phyloP scores from a whole-genome alignment of 2,113 vertebrate species.

The Clinocottus analis region DNA sequence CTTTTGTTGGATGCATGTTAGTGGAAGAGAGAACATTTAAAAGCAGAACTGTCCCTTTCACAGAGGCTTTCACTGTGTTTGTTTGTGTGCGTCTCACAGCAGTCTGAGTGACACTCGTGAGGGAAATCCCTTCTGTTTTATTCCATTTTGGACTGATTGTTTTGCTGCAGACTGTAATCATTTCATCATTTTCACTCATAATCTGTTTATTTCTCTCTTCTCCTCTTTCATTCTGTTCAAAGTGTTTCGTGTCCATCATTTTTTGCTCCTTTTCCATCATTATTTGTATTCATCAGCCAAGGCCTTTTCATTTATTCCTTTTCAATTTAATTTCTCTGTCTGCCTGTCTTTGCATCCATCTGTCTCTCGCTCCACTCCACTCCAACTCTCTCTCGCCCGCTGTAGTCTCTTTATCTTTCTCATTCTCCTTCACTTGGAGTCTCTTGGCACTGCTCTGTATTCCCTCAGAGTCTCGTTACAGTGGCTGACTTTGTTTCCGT shows the following conservation, averaged over 20 bases:
- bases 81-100: not conserved
- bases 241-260: not conserved
- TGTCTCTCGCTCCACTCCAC: constrained; percentile 17
- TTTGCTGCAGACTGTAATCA: constrained; percentile 13
- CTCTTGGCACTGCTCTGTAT: constrained; percentile 53
- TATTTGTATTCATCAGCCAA: not conserved
- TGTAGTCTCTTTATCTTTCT: constrained; percentile 60
- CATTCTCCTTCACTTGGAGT: constrained; percentile 47
- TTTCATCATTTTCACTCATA: constrained; percentile 44
- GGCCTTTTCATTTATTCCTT: constrained; percentile 11
- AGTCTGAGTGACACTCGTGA: constrained; percentile 1
- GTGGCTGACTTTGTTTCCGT: constrained; percentile 70
- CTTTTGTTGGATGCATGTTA: not conserved
- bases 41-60: not conserved
- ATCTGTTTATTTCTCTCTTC: constrained; percentile 21
- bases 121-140: constrained; percentile 42
- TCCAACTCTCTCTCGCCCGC: constrained; percentile 35
- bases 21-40: not conserved
- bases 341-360: constrained; percentile 29
- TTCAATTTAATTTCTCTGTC: constrained; percentile 25
- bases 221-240: constrained; percentile 11
- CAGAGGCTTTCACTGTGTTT: not conserved
- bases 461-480: constrained; percentile 71
- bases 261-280: not conserved
- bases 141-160: constrained; percentile 30